Conservation (phyloP, 92 coral and sea anemone species). For the Phenganax stokvisi region DNA sequence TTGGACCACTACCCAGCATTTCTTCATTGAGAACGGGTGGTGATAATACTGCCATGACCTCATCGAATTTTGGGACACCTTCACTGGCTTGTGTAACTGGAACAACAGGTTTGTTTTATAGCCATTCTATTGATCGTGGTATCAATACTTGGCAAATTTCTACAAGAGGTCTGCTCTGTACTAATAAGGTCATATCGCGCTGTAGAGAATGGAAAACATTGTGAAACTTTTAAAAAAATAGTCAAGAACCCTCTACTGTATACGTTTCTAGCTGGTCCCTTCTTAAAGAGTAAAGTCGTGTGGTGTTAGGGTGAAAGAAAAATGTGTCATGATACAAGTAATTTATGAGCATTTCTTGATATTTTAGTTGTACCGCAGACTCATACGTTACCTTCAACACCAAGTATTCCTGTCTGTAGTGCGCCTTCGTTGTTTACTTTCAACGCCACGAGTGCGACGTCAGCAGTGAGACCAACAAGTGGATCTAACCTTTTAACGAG, state of each 20-base stretch:
- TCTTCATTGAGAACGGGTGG: constrained; percentile 18
- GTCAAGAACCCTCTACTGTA: not conserved
- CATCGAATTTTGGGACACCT: not conserved
- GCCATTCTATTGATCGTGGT: no score
- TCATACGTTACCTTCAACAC: no score
- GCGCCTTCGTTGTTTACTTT: not conserved
- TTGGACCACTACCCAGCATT: constrained; percentile 19
- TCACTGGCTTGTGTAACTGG: not conserved
- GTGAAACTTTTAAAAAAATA: no score
- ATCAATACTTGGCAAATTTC: no score
- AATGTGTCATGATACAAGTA: no score
- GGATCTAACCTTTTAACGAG: not conserved
- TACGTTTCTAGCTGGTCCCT: not conserved
- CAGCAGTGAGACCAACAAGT: not conserved
- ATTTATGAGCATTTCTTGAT: no score
- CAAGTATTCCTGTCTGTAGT: not conserved
- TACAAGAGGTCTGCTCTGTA: no score
- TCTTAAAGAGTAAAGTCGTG: not conserved
- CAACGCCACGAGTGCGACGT: not conserved
- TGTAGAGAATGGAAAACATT: no score
- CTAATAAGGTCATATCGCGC: no score
- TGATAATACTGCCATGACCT: not conserved
- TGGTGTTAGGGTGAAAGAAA: no score
- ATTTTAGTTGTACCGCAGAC: no score
- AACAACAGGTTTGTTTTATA: not conserved